These are phyloP conservation scores for Crossaster papposus DNA, from an alignment of 53 echinoderm and acorn worm genomes.

Conservation along the genomic window DNA sequence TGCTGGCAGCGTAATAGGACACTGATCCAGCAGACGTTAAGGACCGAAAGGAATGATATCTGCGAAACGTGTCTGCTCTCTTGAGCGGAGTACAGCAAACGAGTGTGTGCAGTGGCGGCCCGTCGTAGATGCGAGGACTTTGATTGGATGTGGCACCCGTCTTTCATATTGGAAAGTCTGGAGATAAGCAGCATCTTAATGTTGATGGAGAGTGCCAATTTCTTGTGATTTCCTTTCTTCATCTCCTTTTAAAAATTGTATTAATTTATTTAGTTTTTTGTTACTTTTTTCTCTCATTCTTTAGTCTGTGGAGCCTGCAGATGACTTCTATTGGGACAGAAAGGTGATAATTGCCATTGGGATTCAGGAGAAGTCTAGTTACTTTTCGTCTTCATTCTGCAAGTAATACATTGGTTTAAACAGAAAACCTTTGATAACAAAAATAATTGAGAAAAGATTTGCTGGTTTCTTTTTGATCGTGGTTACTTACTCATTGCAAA, in stretches of 20 bases:
- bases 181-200: constrained; percentile 3
- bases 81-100: not conserved
- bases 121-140: not conserved
- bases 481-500: too few species aligned
- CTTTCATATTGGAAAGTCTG: constrained; percentile 19
- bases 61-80: not conserved
- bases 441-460: not conserved
- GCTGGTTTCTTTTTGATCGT: not conserved
- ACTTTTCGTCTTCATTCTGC: too few species aligned
- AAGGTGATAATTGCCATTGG: too few species aligned
- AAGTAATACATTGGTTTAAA: not conserved
- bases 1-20: constrained; percentile 11
- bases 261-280: too few species aligned
- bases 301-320: too few species aligned
- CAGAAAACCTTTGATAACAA: not conserved
- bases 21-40: constrained; percentile 46
- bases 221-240: not conserved
- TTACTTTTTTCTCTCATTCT: too few species aligned
- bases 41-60: not conserved
- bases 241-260: not conserved
- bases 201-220: constrained; percentile 16
- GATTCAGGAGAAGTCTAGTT: too few species aligned
- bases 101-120: not conserved
- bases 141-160: constrained; percentile 33
- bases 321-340: too few species aligned